Percentiles rank a stretch among this genome's conserved stretches.
Evolutionary conservation across 2,888 invertebrate species (phyloP).

Genomic region (Ophonus ardosiacus): DNA sequence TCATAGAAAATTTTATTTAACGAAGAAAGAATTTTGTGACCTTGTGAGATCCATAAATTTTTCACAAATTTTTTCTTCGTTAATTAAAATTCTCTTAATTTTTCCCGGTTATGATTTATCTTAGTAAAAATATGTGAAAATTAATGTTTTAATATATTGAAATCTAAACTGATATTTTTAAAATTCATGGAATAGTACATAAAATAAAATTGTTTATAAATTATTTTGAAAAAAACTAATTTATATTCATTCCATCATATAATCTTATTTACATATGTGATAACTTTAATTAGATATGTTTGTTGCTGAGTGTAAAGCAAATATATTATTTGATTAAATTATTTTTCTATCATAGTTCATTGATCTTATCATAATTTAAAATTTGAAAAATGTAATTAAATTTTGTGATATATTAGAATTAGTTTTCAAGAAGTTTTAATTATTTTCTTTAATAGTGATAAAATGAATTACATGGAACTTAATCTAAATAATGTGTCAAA

Average conservation of each 20-base stretch:
- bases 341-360: background rate
- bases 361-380: slow-evolving; percentile 19
- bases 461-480: background rate
- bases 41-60: no score
- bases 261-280: background rate
- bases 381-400: background rate
- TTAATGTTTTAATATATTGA: no score
- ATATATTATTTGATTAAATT: background rate
- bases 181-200: no score
- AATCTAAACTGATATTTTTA: no score
- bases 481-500: background rate
- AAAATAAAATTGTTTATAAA: background rate
- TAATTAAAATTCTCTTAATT: no score
- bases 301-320: background rate
- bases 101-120: no score
- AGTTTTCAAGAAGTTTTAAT: slow-evolving; percentile 10
- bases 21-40: no score
- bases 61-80: no score
- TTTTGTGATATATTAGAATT: slow-evolving; percentile 20
- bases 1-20: no score
- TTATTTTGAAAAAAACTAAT: background rate
- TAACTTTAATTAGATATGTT: background rate
- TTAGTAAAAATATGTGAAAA: no score
- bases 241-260: background rate
- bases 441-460: slow-evolving; percentile 15